These are phyloP conservation scores for Hippolais icterina DNA, from an alignment of 2,113 vertebrate species.

Conservation along the genomic window DNA sequence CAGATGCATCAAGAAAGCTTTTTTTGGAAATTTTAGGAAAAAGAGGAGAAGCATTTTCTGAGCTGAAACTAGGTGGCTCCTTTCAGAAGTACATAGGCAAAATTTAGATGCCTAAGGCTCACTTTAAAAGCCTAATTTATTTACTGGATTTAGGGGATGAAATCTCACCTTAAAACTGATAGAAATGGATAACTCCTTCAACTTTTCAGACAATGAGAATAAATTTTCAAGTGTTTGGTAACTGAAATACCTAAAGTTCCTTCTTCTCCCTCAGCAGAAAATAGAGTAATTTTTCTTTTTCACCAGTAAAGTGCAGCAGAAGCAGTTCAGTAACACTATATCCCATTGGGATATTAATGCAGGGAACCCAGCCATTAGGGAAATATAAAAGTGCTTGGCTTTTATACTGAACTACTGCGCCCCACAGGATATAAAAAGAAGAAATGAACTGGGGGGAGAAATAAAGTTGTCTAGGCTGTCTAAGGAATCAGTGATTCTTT, in stretches of 20 bases:
- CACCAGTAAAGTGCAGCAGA: neutral
- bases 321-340: neutral
- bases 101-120: neutral
- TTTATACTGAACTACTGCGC: neutral
- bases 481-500: neutral
- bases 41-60: neutral
- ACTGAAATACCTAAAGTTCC: neutral
- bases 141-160: neutral
- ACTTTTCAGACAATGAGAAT: neutral
- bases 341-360: neutral
- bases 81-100: neutral
- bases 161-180: neutral
- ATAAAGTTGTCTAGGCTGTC: neutral
- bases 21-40: neutral
- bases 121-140: neutral
- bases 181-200: neutral
- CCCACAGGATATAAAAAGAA: neutral
- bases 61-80: neutral
- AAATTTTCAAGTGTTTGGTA: neutral
- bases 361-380: neutral
- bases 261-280: neutral
- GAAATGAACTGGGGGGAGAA: neutral
- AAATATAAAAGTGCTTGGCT: neutral
- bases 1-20: neutral
- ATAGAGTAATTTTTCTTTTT: neutral